Percentiles rank a stretch among this genome's conserved stretches.
Conservation (phyloP, 2,888 invertebrate genomes). For the Hirtodrosophila histrioides region DNA sequence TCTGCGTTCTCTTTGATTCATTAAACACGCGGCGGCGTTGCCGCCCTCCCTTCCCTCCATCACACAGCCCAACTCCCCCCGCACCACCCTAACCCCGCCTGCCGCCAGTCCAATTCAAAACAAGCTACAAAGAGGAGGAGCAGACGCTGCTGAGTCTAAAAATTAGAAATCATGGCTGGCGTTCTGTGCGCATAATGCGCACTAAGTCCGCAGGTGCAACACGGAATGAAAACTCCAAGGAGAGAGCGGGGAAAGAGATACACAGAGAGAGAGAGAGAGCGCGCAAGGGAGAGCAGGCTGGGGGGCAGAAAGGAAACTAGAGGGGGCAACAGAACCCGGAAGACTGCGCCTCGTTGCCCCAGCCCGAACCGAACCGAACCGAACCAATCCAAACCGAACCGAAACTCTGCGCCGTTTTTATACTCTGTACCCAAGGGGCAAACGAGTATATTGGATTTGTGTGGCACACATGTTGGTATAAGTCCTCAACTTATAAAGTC, state of each 20-base stretch:
- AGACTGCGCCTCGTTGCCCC: conserved; percentile 54
- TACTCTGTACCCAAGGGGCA: too few species aligned
- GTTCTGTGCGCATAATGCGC: conserved; percentile 59
- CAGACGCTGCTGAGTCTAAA: conserved; percentile 43
- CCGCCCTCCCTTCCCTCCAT: not conserved
- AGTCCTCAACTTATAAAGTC: too few species aligned
- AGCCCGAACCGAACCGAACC: not conserved
- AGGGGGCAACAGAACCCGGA: conserved; percentile 62
- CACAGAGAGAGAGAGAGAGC: conserved; percentile 1
- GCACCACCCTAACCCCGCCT: not conserved
- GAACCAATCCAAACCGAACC: not conserved
- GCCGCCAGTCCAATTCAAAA: conserved; percentile 29
- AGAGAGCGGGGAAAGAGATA: conserved; percentile 8
- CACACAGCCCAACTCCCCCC: too few species aligned
- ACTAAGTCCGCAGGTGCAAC: conserved; percentile 73
- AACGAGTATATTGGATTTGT: too few species aligned
- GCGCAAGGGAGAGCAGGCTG: conserved; percentile 4
- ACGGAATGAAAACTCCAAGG: conserved; percentile 46
- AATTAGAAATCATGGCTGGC: conserved; percentile 68
- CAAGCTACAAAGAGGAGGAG: conserved; percentile 18
- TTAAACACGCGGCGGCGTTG: conserved; percentile 53
- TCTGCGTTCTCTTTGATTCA: conserved; percentile 58
- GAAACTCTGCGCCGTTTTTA: conserved; percentile 43
- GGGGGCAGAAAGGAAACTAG: not conserved
- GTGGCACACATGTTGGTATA: too few species aligned